Percentiles rank a stretch among this genome's conserved stretches.
Conservation (phyloP, 2,888 invertebrate species). For the Gortyna flavago region DNA sequence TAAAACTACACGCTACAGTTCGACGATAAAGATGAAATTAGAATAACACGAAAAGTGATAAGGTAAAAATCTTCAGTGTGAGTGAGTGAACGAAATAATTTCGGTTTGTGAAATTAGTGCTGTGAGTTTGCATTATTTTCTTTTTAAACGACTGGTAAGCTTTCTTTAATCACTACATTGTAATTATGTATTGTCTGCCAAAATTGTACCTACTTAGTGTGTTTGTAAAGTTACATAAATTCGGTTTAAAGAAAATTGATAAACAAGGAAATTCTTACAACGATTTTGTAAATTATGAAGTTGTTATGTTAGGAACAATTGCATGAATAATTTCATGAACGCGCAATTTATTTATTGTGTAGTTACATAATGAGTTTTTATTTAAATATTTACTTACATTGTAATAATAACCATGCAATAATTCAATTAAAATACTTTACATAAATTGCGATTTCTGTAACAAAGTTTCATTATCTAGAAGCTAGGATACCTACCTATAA, state of each 20-base stretch:
- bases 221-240: slow-evolving; percentile 41
- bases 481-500: not conserved
- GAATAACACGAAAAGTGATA: slow-evolving; percentile 54
- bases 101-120: slow-evolving; percentile 61
- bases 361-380: slow-evolving; percentile 12
- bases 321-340: slow-evolving; percentile 18
- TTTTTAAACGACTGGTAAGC: slow-evolving; percentile 53
- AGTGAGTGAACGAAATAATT: slow-evolving; percentile 56
- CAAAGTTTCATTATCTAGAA: not conserved
- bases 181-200: slow-evolving; percentile 47
- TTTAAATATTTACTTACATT: slow-evolving; percentile 1
- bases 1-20: slow-evolving; percentile 47
- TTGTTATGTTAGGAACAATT: slow-evolving; percentile 20
- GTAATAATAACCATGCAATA: not conserved
- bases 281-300: slow-evolving; percentile 33
- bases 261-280: slow-evolving; percentile 18
- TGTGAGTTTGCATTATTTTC: slow-evolving; percentile 40
- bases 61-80: slow-evolving; percentile 53
- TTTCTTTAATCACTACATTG: slow-evolving; percentile 51
- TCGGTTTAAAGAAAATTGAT: not conserved
- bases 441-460: not conserved
- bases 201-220: slow-evolving; percentile 15
- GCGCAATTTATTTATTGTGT: slow-evolving; percentile 27
- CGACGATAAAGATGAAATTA: slow-evolving; percentile 52
- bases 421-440: slow-evolving; percentile 26